Evolutionary conservation across 1,140 invertebrate species (phyloP).

Genomic region (Drosophila malerkotliana): DNA sequence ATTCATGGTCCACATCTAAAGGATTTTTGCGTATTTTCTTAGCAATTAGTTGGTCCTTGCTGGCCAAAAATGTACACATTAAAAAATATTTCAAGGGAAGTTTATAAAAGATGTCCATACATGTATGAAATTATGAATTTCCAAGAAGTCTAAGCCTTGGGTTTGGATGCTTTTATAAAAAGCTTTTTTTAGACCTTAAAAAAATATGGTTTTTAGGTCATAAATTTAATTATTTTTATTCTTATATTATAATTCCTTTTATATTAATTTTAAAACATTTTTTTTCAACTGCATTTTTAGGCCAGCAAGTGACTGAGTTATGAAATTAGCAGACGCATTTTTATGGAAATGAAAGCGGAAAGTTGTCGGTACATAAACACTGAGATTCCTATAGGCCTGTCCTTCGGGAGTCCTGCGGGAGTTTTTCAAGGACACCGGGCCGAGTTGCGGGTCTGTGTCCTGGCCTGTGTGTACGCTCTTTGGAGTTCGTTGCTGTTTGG

Average conservation of each 20-base stretch:
- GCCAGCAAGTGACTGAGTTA: conserved; percentile 42
- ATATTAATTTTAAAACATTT: not conserved
- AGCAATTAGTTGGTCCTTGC: conserved; percentile 71
- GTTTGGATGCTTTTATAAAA: too few relatives aligned
- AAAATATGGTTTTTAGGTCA: not conserved
- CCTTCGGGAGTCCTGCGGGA: conserved; percentile 32
- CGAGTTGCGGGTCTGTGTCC: not conserved
- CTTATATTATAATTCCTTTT: too few relatives aligned
- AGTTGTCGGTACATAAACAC: conserved; percentile 56
- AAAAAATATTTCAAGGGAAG: not conserved
- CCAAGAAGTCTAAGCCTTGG: too few relatives aligned
- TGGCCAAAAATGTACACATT: not conserved
- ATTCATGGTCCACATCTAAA: conserved; percentile 30
- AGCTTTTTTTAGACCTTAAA: too few relatives aligned
- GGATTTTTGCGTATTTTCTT: conserved; percentile 61
- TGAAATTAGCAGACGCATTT: conserved; percentile 80
- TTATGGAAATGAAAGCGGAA: conserved; percentile 69
- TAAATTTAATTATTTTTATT: not conserved
- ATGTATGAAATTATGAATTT: too few relatives aligned
- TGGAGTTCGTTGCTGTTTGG: conserved; percentile 55
- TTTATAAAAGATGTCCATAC: too few relatives aligned
- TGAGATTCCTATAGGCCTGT: conserved; percentile 41
- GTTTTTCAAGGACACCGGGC: conserved; percentile 75
- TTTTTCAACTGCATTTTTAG: not conserved
- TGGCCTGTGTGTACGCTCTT: not conserved